Percentiles rank a stretch among this genome's conserved stretches.
Evolutionary conservation across 2,888 invertebrate genomes (phyloP).

Genomic region (Drosophila meridionalis): DNA sequence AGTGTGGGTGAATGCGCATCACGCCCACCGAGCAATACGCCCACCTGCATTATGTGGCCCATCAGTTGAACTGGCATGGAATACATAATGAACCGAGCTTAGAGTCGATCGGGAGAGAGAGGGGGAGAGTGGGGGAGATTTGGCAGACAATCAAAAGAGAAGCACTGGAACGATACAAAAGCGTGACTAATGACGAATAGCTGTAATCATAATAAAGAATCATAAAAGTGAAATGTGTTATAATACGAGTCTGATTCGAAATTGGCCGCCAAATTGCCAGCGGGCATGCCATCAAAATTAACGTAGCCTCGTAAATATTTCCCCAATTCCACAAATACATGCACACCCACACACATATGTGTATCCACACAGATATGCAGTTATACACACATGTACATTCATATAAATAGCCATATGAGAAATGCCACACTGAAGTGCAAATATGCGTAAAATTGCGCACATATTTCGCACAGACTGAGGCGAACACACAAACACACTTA

Average conservation of each 20-base stretch:
- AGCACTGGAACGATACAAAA: slow-evolving; percentile 29
- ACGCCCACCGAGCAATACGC: slow-evolving; percentile 31
- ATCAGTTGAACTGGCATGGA: slow-evolving; percentile 33
- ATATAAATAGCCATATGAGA: slow-evolving; percentile 16
- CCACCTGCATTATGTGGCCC: slow-evolving; percentile 32
- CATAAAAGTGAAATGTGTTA: slow-evolving; percentile 44
- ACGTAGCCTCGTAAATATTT: slow-evolving; percentile 69
- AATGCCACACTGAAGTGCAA: slow-evolving; percentile 64
- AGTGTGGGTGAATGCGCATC: background rate
- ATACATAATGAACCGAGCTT: slow-evolving; percentile 40
- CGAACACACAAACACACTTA: slow-evolving; percentile 18
- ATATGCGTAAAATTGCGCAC: slow-evolving; percentile 72
- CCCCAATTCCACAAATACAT: slow-evolving; percentile 7
- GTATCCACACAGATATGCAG: slow-evolving; percentile 1
- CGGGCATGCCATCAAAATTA: slow-evolving; percentile 69
- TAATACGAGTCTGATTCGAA: slow-evolving; percentile 32
- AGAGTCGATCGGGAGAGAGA: slow-evolving; percentile 12
- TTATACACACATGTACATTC: slow-evolving; percentile 10
- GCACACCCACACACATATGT: slow-evolving; percentile 1
- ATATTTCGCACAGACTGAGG: slow-evolving; percentile 27
- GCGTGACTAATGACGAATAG: slow-evolving; percentile 64
- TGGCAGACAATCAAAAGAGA: slow-evolving; percentile 1
- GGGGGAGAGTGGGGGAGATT: background rate
- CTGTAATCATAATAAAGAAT: slow-evolving; percentile 65
- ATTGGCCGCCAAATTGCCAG: slow-evolving; percentile 53